Conservation (phyloP, 2,113 vertebrate species). For the Rhinopomastus cyanomelas region DNA sequence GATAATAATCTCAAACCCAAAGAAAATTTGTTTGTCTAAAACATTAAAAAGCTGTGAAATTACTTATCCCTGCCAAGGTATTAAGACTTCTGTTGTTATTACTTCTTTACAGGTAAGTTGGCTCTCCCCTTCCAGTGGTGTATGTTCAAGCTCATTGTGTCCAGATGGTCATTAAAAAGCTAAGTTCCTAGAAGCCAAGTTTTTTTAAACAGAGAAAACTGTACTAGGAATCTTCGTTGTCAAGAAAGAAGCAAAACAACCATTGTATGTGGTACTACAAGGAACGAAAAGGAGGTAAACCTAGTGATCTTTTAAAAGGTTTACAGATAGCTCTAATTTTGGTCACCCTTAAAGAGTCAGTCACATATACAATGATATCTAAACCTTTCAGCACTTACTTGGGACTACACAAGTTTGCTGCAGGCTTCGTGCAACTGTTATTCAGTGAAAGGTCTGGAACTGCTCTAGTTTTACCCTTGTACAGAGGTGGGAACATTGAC, state of each 20-base stretch:
- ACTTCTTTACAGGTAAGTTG: not conserved
- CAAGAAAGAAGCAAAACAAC: not conserved
- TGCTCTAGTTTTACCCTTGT: not conserved
- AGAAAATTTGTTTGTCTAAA: constrained; percentile 27
- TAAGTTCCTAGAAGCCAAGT: not conserved
- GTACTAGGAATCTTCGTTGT: not conserved
- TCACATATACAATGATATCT: not conserved
- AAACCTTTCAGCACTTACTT: not conserved
- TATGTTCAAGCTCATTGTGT: not conserved
- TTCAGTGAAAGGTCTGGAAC: not conserved
- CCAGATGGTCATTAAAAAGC: not conserved
- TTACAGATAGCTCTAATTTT: not conserved
- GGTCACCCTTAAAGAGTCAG: not conserved
- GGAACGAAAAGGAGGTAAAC: constrained; percentile 13
- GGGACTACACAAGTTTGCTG: not conserved
- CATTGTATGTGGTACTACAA: not conserved
- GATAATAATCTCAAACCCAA: not conserved
- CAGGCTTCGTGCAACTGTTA: not conserved
- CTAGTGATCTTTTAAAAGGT: not conserved
- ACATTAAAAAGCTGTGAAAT: constrained; percentile 17
- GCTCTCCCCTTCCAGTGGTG: not conserved
- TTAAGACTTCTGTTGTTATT: not conserved
- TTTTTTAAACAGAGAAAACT: constrained; percentile 13
- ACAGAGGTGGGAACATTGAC: constrained; percentile 5
- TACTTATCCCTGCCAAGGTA: constrained; percentile 12